These are phyloP conservation scores for Drosophila peninsularis DNA, from an alignment of 2,888 invertebrate genomes.

Conservation along the genomic window DNA sequence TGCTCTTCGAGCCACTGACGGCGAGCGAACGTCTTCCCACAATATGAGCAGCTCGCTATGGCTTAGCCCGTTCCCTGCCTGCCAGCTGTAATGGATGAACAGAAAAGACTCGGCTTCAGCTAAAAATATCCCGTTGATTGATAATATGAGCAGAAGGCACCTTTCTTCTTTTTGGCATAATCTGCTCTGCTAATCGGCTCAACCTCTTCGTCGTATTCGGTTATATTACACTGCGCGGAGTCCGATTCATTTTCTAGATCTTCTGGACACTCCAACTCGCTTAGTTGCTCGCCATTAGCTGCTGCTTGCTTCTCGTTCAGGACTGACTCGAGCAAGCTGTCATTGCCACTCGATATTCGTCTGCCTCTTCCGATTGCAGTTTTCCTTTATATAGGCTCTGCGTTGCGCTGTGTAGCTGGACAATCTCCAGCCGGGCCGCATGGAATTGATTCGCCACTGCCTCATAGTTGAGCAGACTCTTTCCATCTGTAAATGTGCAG, in stretches of 20 bases:
- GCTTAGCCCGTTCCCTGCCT: too few relatives aligned
- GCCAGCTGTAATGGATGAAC: not conserved
- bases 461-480: slow-evolving; percentile 61
- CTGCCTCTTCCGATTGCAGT: not conserved
- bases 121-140: not conserved
- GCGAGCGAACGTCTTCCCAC: slow-evolving; percentile 85
- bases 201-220: not conserved
- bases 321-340: not conserved
- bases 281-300: not conserved
- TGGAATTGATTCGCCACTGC: slow-evolving; percentile 44
- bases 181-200: not conserved
- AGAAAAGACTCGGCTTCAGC: not conserved
- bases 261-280: not conserved
- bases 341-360: not conserved
- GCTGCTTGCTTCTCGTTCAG: not conserved
- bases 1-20: slow-evolving; percentile 93
- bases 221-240: not conserved
- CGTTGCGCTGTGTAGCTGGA: slow-evolving; percentile 40
- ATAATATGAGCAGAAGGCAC: not conserved
- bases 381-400: not conserved
- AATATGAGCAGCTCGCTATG: slow-evolving; percentile 12
- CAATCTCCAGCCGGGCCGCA: slow-evolving; percentile 46
- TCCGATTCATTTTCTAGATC: not conserved
- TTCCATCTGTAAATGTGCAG: slow-evolving; percentile 10
- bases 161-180: not conserved